Base-by-base conservation (phyloP, 2,113 vertebrate genomes). In the Penelope pileata region DNA sequence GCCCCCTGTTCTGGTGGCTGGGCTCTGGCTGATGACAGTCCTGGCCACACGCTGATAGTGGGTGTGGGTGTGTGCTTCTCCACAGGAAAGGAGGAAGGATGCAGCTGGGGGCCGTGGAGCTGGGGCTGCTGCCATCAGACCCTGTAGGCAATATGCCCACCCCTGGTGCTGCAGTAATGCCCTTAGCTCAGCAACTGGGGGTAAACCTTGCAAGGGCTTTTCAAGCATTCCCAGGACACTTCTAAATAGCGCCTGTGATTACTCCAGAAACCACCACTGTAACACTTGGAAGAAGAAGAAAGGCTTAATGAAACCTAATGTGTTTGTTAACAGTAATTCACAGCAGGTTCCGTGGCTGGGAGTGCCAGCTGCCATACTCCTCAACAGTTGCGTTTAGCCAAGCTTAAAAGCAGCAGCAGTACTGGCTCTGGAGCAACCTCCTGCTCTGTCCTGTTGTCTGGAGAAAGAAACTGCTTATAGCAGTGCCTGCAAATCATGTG, bases 291-390 rank as follows among this genome's bases (percentile, higher is more conserved):
- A 80, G 74, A 86, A 82, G 66, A 88, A 83, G 85, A 92, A 93
- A 66, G 74, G 50, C 86, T 91, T 90, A 69, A 76, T 95, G 86
- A 92, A 92, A 76, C 81, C 83, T 67, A 96, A 90, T 83, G 93
- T 79, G 90, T 93, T 94, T 86, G 86, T 92, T 96, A 92, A 58
- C 63, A 82, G 94, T 92, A 96, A 91, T 90, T 95, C 56, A 74
- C 72, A 95, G 63, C 69, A 91, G 88, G 56, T 50, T 51, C 34
- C 42, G 60, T 50, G 50, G 62, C 74, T 86, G 29, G 75, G 90
- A 58, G 34, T 67, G 56, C 77, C 93, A 96, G 91, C 95, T 96
- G 90, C 86, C 54, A 22, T 88, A 43, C 59, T 58, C 62, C 40
- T 83, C 84, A 74, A 0, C 1, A 8, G 16, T 29, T 89, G 62